Conservation (phyloP, 2,797 vertebrate genomes). For the Cryptoprocta ferox region DNA sequence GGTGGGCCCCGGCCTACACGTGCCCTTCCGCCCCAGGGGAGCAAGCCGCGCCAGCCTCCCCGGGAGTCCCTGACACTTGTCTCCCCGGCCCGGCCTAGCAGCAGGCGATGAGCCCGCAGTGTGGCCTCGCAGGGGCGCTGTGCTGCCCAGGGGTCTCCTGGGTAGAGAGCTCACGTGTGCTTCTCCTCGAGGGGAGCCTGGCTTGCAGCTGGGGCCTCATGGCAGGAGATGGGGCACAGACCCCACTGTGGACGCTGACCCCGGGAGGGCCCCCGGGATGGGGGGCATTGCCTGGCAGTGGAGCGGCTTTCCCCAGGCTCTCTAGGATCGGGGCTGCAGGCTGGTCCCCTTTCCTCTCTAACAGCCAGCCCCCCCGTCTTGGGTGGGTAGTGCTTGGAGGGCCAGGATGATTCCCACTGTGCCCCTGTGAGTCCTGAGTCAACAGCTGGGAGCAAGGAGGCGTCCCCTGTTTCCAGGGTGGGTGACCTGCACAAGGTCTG, state of each 20-base stretch:
- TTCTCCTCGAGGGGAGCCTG: not conserved
- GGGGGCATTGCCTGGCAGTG: fast-evolving
- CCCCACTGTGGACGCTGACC: not conserved
- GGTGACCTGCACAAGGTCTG: not conserved
- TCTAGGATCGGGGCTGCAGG: not conserved
- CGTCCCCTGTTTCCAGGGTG: not conserved
- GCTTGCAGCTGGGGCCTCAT: not conserved
- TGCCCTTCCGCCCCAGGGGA: not conserved
- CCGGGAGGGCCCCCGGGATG: not conserved
- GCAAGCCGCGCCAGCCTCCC: too few relatives aligned
- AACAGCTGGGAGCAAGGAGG: too few relatives aligned
- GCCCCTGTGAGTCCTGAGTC: not conserved
- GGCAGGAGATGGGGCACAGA: not conserved
- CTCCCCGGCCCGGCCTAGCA: fast-evolving
- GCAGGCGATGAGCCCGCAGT: not conserved
- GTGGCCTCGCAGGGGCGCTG: not conserved
- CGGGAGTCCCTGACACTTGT: not conserved
- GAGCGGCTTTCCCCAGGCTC: not conserved
- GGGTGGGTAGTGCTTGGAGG: not conserved
- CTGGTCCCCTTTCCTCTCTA: not conserved
- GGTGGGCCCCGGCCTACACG: not conserved
- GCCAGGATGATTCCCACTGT: not conserved
- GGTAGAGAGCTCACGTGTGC: too few relatives aligned
- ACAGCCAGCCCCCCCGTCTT: not conserved
- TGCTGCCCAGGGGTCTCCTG: not conserved